Evolutionary conservation across 2,797 vertebrate species (phyloP), one percentile per base, ranked within the genome.

Genomic region (Pseudomugil gertrudae): DNA sequence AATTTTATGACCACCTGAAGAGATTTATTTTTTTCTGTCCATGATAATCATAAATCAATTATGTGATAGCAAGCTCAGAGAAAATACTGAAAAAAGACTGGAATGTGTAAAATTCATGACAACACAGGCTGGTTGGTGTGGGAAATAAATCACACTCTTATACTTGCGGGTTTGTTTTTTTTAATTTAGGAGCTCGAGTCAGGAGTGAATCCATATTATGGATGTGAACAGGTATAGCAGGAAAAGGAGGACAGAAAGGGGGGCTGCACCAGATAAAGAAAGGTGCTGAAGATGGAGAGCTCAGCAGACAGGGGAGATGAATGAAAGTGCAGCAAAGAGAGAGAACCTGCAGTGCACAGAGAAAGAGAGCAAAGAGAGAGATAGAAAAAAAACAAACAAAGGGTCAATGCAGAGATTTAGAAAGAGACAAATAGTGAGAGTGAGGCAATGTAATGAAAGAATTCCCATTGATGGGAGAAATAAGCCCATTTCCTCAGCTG

Each of bases 371-470:
- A 63, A 57, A 9, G 9, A 54, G 43, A 70, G 69, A 59, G 8
- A 36, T 32, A 63, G 40, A 4, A 27, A 64, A 36, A 75, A 80
- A 80, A 76, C 63, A 86, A 85, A 84, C 69, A 81, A 56, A 56
- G 54, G 56, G 43, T 21, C 32, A 69, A 65, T 58, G 76, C 56
- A 23, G 72, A 76, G 76, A 66, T 33, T 57, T 36, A 47, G 63
- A 61, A 56, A 73, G 32, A 72, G 74, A 83, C 26, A 0, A 54
- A 79, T 66, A 51, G 54, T 33, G 32, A 63, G 76, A 79, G 64
- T 58, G 70, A 26, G 66, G 65, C 72, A 81, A 81, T 86, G 70
- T 88, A 84, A 92, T 90, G 82, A 89, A 86, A 86, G 76, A 84
- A 87, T 84, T 88, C 88, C 82, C 85, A 80, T 48, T 70, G 74